These are phyloP conservation scores for Porites evermanni DNA, from an alignment of 92 coral and sea anemone species.

Conservation along the genomic window DNA sequence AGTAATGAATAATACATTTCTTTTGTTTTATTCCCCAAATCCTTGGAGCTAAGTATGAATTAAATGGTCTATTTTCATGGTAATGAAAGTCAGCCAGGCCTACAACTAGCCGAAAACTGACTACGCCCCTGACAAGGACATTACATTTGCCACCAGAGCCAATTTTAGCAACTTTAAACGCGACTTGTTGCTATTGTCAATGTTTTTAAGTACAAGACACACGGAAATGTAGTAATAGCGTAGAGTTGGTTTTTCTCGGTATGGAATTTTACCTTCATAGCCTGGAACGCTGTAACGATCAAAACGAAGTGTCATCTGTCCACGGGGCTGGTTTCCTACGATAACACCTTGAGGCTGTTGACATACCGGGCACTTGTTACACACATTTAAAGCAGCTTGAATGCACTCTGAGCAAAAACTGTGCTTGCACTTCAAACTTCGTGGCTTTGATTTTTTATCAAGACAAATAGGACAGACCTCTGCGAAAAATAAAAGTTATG, in stretches of 20 bases:
- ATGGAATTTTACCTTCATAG: not conserved
- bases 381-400: slow-evolving; percentile 42
- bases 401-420: slow-evolving; percentile 68
- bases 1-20: no score
- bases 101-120: no score
- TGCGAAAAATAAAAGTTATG: not conserved
- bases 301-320: slow-evolving; percentile 8
- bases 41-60: no score
- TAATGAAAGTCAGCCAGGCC: no score
- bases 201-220: no score
- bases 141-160: no score
- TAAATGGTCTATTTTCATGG: no score
- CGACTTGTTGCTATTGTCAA: no score
- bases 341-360: slow-evolving; percentile 53
- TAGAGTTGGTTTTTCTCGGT: not conserved
- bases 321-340: slow-evolving; percentile 78
- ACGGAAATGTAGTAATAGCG: not conserved
- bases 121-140: no score
- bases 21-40: no score
- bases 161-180: no score
- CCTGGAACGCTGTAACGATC: slow-evolving; percentile 17
- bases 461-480: slow-evolving; percentile 65
- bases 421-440: slow-evolving; percentile 71
- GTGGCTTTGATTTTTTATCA: slow-evolving; percentile 42
- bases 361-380: slow-evolving; percentile 66